phyloP scores from a whole-genome alignment of 2,797 vertebrate genomes.

The Artibeus lituratus region DNA sequence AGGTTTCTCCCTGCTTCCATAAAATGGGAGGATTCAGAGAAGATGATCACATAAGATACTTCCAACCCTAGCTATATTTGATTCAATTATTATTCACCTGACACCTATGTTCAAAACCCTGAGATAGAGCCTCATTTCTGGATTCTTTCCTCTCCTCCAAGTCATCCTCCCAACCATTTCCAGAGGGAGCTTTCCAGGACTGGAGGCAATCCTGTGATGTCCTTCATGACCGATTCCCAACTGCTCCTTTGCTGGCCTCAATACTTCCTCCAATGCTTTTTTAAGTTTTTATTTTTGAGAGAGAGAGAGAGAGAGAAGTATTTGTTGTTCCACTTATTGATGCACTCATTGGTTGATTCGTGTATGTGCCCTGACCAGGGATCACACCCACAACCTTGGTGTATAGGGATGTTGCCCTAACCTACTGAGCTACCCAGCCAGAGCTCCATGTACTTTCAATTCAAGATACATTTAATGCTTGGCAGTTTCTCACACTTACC shows the following conservation, averaged over 20 bases:
- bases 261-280: no score
- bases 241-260: not conserved
- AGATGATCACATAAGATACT: not conserved
- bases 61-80: not conserved
- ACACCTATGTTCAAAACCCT: not conserved
- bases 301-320: no score
- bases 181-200: not conserved
- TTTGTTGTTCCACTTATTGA: no score
- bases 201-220: no score
- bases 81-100: not conserved
- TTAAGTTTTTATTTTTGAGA: no score
- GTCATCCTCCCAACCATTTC: not conserved
- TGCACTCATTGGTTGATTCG: no score
- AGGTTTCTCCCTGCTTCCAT: not conserved
- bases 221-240: not conserved
- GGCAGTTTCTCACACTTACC: not conserved
- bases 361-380: no score
- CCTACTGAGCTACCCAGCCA: not conserved
- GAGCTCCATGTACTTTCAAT: rapidly evolving
- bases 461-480: not conserved
- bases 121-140: not conserved
- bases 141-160: not conserved
- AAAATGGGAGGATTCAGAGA: not conserved
- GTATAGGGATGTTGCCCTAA: not conserved
- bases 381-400: not conserved